Conservation (phyloP, 1,140 invertebrate genomes). For the Drosophila kohkoa region DNA sequence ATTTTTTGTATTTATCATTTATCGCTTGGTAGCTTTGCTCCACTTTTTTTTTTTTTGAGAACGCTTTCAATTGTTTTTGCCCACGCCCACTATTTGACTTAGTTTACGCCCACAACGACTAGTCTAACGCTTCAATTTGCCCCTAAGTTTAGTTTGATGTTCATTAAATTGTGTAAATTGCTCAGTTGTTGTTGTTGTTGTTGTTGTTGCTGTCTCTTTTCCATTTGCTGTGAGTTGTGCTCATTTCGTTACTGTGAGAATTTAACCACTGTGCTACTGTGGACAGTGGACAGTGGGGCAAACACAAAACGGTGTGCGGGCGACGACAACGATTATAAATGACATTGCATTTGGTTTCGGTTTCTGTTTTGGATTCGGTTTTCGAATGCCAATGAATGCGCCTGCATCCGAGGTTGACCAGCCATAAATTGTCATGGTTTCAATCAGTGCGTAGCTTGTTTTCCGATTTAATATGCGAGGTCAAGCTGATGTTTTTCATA, state of each 20-base stretch:
- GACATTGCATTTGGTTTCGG: conserved; percentile 63
- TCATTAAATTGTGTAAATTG: conserved; percentile 68
- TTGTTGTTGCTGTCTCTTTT: conserved; percentile 4
- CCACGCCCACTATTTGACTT: conserved; percentile 25
- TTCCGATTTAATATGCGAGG: conserved; percentile 37
- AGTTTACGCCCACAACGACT: conserved; percentile 40
- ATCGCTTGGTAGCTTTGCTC: conserved; percentile 7
- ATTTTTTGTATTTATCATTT: conserved; percentile 37
- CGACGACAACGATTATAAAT: conserved; percentile 77
- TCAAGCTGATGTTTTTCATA: conserved; percentile 27
- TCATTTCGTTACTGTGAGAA: conserved; percentile 48
- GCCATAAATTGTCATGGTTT: conserved; percentile 36
- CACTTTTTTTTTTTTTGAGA: conserved; percentile 5
- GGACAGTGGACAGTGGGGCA: conserved; percentile 29
- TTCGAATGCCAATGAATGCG: conserved; percentile 52
- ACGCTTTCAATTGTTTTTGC: conserved; percentile 61
- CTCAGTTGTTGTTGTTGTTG: neutral
- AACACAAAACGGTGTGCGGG: neutral
- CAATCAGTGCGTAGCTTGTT: conserved; percentile 53
- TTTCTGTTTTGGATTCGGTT: conserved; percentile 16
- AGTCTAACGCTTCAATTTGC: conserved; percentile 40
- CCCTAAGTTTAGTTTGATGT: conserved; percentile 28
- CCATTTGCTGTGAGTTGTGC: conserved; percentile 21
- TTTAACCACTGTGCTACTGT: conserved; percentile 44
- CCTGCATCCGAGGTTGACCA: conserved; percentile 58